phyloP scores from a whole-genome alignment of 2,888 invertebrate species.

The Zeuzera pyrina region DNA sequence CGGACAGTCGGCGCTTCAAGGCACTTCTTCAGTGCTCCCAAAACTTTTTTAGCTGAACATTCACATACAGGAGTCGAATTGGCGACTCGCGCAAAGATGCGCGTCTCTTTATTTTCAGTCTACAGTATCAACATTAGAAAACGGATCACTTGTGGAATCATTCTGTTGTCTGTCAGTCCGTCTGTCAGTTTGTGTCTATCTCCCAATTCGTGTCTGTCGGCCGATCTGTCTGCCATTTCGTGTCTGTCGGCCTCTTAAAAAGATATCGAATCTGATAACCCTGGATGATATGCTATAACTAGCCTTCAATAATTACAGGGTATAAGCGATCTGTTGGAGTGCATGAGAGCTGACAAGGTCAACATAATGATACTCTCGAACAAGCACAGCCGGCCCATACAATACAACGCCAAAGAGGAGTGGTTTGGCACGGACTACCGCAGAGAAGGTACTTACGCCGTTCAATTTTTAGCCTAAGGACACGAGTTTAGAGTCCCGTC shows the following conservation, averaged over 20 bases:
- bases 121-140: too few species aligned
- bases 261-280: too few species aligned
- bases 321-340: conserved; percentile 73
- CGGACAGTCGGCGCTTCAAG: too few species aligned
- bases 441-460: conserved; percentile 57
- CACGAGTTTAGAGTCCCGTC: not conserved
- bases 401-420: conserved; percentile 79
- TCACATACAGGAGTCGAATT: too few species aligned
- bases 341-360: conserved; percentile 76
- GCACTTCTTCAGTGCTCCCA: too few species aligned
- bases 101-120: too few species aligned
- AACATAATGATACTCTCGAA: conserved; percentile 82
- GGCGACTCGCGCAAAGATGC: too few species aligned
- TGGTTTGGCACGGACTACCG: conserved; percentile 90
- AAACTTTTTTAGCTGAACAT: too few species aligned
- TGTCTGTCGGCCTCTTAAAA: too few species aligned
- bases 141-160: too few species aligned
- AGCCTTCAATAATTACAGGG: conserved; percentile 58
- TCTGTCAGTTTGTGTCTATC: not conserved
- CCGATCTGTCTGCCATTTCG: too few species aligned
- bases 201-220: not conserved
- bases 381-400: conserved; percentile 58
- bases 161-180: not conserved
- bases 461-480: not conserved
- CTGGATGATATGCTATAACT: too few species aligned